These are phyloP conservation scores for Pandemis cinnamomeana DNA, from an alignment of 2,888 invertebrate species.

Conservation along the genomic window DNA sequence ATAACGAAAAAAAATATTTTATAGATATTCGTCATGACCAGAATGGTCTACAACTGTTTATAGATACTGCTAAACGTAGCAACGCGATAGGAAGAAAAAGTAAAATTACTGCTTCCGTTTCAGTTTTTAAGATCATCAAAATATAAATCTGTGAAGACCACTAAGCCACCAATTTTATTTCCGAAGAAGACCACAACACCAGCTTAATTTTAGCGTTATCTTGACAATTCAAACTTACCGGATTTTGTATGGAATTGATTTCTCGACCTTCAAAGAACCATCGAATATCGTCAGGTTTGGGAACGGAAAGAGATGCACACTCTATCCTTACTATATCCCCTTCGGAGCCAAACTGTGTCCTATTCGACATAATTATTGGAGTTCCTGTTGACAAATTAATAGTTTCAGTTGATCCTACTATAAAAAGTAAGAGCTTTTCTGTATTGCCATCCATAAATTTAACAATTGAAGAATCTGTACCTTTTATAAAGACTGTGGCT, in stretches of 20 bases:
- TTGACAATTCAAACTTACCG: slow-evolving; percentile 62
- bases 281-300: slow-evolving; percentile 92
- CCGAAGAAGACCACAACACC: not conserved
- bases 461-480: slow-evolving; percentile 54
- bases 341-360: slow-evolving; percentile 92
- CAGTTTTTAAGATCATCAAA: too few species aligned
- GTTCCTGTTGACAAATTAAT: slow-evolving; percentile 76
- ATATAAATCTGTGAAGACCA: too few species aligned
- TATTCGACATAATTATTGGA: slow-evolving; percentile 92
- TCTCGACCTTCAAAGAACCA: slow-evolving; percentile 95
- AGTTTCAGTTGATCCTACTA: not conserved
- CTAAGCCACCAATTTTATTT: too few species aligned
- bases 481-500: slow-evolving; percentile 91
- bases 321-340: slow-evolving; percentile 92
- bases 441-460: not conserved
- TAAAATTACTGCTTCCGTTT: too few species aligned
- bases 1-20: slow-evolving; percentile 44
- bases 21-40: not conserved
- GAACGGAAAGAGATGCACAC: slow-evolving; percentile 94
- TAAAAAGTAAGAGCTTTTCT: not conserved
- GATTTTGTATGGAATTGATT: slow-evolving; percentile 88
- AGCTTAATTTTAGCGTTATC: not conserved
- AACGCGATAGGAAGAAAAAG: not conserved
- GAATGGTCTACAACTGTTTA: not conserved
- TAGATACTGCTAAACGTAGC: too few species aligned